Base-by-base conservation (phyloP, 2,797 vertebrate species). In the Labroides dimidiatus region DNA sequence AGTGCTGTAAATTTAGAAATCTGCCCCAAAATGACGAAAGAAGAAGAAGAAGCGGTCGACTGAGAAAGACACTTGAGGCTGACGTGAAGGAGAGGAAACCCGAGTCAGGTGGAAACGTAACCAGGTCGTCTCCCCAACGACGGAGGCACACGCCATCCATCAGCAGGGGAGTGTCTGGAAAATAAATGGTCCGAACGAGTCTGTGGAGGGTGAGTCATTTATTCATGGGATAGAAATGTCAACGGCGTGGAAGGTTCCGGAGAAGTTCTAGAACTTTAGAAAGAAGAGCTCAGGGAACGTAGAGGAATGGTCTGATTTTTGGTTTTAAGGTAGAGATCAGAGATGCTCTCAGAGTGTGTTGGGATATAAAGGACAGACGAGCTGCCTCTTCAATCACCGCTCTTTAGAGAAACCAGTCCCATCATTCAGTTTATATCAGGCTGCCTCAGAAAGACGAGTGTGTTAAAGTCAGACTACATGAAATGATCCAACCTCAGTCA, bases 51-150 rank as follows among this genome's bases (percentile, higher is more conserved):
- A 69, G 61, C 11, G 10, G n/a, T 4, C 2, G 43, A 45, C 2
- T 19, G 74, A 77, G 63, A 65, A 75, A 68, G 70, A 85, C 62
- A 56, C 13, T 54, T 19, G 58, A 70, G 54, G 67, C 51, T 0
- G 23, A 12, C n/a, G 75, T 62, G 78, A 82, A 58, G 53, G 24
- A 39, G 59, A 78, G 73, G 84, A 85, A 74, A 58, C 61, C 45
- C 19, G 66, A 80, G 73, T 81, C 79, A 69, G 76, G 79, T 51
- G 70, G 56, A 75, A 83, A 75, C 64, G 12, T 48, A 88, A 85
- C 80, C 86, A 88, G 87, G 85, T 90, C 79, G 43, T 84, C 81
- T 74, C 85, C 85, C 83, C 71, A 69, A 85, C 77, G 54, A 87
- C 80, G 1, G 43, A 20, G 67, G 55, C 4, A 0, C 73, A 11